phyloP scores from a whole-genome alignment of 2,888 invertebrate species.

The Cosmorhoe ocellata region DNA sequence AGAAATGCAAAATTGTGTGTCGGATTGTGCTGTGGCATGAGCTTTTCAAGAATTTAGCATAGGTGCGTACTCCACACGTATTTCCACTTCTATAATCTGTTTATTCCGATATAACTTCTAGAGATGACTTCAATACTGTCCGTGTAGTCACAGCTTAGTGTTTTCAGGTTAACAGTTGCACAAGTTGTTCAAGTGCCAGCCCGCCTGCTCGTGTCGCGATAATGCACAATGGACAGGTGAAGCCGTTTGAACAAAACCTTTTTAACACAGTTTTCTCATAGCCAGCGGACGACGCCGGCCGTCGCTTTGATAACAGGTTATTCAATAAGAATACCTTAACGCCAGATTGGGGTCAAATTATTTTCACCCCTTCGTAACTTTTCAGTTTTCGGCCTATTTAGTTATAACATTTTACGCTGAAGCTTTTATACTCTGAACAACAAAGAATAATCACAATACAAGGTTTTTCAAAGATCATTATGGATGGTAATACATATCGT shows the following conservation, averaged over 20 bases:
- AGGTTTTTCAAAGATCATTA: too few species aligned
- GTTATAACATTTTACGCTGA: too few species aligned
- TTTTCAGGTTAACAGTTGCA: conserved; percentile 17
- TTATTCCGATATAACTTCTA: background rate
- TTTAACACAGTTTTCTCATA: conserved; percentile 29
- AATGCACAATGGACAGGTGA: conserved; percentile 39
- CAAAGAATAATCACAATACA: too few species aligned
- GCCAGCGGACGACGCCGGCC: background rate
- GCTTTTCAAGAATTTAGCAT: too few species aligned
- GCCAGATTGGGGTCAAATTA: conserved; percentile 5
- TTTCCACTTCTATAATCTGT: too few species aligned
- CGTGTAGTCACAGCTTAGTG: background rate
- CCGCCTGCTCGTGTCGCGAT: conserved; percentile 18
- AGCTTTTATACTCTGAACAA: too few species aligned
- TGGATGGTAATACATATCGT: too few species aligned
- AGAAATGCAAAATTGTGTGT: background rate
- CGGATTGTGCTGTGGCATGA: too few species aligned
- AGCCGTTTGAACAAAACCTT: conserved; percentile 36
- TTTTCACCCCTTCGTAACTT: background rate
- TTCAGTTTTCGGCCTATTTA: too few species aligned
- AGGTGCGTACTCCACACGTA: too few species aligned
- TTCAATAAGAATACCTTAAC: conserved; percentile 9
- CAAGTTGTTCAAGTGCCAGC: conserved; percentile 10
- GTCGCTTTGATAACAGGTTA: conserved; percentile 7
- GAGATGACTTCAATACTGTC: too few species aligned